These are phyloP conservation scores for Otis tarda DNA, from an alignment of 2,113 vertebrate genomes.

Conservation along the genomic window DNA sequence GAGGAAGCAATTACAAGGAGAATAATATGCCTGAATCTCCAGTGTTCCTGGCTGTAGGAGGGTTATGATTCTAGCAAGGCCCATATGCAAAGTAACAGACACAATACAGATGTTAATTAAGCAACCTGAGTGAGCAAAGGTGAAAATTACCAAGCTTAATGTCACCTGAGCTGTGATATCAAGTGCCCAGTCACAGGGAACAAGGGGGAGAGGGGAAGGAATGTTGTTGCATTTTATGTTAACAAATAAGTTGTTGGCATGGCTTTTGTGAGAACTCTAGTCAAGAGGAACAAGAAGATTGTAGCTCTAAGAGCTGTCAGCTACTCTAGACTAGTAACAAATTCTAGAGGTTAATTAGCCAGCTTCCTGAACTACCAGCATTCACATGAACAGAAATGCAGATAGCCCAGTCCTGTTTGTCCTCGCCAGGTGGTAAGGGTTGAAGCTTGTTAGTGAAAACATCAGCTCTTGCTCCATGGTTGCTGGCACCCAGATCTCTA, in stretches of 20 bases:
- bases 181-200: neutral
- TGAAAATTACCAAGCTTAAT: neutral
- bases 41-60: neutral
- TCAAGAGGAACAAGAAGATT: neutral
- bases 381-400: fast-evolving
- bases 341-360: neutral
- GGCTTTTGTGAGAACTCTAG: neutral
- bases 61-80: neutral
- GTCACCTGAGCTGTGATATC: neutral
- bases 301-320: neutral
- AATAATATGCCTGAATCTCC: neutral
- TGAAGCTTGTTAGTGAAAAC: neutral
- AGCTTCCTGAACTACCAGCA: neutral
- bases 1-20: neutral
- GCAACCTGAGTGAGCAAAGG: neutral
- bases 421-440: neutral
- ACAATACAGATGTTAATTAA: neutral
- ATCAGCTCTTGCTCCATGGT: neutral
- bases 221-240: neutral
- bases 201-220: neutral
- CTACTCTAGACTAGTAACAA: neutral
- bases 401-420: neutral
- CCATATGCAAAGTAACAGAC: neutral
- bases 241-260: neutral
- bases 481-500: neutral